Evolutionary conservation across 1,140 invertebrate genomes (phyloP), one percentile per base, ranked within the genome.

Genomic region (Aphelinus certus): DNA sequence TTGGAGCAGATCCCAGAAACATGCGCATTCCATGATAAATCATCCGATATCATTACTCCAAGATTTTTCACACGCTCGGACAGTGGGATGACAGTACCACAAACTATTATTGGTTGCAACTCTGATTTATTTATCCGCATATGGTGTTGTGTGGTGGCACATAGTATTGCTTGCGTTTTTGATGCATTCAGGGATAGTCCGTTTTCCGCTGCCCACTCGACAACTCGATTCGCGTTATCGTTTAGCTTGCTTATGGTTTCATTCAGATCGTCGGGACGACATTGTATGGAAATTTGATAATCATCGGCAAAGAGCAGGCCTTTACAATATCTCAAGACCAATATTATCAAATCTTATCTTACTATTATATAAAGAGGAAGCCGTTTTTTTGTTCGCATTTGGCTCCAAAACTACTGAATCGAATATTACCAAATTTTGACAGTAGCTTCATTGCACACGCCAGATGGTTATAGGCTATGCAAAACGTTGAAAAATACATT

Each of bases 221-320:
- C 6, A 7, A 63, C 45, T 10, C 7, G 2, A 7, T 46, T 9
- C 0, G n/a, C 45, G 26, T 63, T 43, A 7, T 47, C 62, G 9
- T 63, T 63, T 3, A 63, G 45, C 7, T 48, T 63, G 4, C 43
- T 3, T 47, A 48, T 46, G 1, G 47, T 26, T 63, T 3, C 45
- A 7, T 3, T 63, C 62, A 63, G 7, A 46, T 63, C 45, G 7
- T 47, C 6, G 26, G 45, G 62, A 0, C 9, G 43, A 10, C 62
- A 46, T 3, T 46, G 47, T 2, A 63, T 7, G 7, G 7, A 63
- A 7, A 63, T 63, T 26, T 63, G 62, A 26, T 26, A 42, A 26
- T 60, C 57, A 60, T 60, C 57, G 43, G 57, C 57, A 60, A 60
- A 60, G 6, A 63, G 45, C 62, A 63, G 46, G 9, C 62, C 4